Evolutionary conservation across 2,113 vertebrate genomes (phyloP), one percentile per base, ranked within the genome.

Genomic region (Ramphastos sulfuratus): DNA sequence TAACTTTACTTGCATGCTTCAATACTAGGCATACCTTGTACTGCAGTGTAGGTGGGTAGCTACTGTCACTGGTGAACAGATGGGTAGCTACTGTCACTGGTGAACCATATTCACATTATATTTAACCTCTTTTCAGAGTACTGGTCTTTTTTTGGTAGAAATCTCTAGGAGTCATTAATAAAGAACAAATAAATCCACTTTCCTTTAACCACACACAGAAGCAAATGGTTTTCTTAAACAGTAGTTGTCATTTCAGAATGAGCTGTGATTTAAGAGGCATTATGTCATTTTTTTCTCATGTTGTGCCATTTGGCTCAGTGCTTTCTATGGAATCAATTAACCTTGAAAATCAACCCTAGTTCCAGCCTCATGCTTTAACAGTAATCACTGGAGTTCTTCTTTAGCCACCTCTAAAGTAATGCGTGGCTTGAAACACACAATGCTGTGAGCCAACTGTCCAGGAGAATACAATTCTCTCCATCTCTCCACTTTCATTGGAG

Each of bases 301-400:
- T 87, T 82, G 70, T 77, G 86, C 46, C 75, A 72, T 91, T 92
- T 92, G 55, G 56, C 82, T 96, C 86, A 78, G 85, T 79, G 69
- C 35, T 92, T 88, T 77, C 35, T 69, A 74, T 90, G 94, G 89
- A 96, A 94, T 77, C 76, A 75, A 79, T 95, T 94, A 96, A 89
- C 52, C 76, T 85, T 82, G n/a, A 82, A 77, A 46, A 91, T 79
- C 35, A n/a, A 67, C 48, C 71, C 48, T n/a, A 91, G 70, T 91
- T 97, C 82, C 90, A 93, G 83, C 72, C 78, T 95, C 5, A 2
- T 69, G 17, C 55, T 94, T 95, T 96, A 82, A 94, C 60, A 58
- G 37, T 92, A 96, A 93, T 70, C 65, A 64, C 59, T 85, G 65
- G 12, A 80, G 7, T 37, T 18, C 58, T 82, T 91, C 58, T 86